A percentile compares a stretch with the other conserved stretches of the same genome.
Conservation (phyloP, 1,140 invertebrate genomes). For the Lithobius niger region DNA sequence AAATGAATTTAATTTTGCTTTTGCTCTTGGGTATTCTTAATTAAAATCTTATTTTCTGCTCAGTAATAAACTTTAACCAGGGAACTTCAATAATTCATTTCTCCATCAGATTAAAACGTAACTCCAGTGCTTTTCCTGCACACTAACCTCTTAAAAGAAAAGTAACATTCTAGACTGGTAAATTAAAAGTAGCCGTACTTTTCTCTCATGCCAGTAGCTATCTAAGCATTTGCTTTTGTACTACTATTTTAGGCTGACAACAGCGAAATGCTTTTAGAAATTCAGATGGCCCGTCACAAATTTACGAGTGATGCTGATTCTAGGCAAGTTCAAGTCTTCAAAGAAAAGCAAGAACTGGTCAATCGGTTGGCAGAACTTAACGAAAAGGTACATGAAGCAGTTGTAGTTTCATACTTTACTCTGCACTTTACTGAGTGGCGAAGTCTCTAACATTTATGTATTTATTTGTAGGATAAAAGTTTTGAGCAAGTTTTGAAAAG, state of each 20-base stretch:
- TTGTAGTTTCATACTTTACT: background rate
- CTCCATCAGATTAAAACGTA: background rate
- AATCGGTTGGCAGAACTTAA: background rate
- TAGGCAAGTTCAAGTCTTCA: background rate
- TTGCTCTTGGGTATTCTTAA: too few relatives aligned
- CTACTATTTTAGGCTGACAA: background rate
- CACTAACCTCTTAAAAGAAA: background rate
- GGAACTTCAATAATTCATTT: background rate
- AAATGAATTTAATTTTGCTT: too few relatives aligned
- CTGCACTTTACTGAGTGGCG: background rate
- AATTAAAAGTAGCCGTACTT: background rate
- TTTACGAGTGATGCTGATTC: background rate
- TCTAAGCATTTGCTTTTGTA: background rate
- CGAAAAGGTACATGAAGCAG: background rate
- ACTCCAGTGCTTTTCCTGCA: background rate
- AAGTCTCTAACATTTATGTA: constrained; percentile 20
- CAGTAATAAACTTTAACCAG: background rate
- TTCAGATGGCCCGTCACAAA: background rate
- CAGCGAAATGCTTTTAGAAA: background rate
- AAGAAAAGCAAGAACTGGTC: constrained; percentile 2
- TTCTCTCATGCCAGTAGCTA: background rate
- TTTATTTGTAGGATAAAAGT: constrained; percentile 28
- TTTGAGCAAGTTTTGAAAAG: constrained; percentile 21
- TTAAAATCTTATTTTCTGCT: too few relatives aligned
- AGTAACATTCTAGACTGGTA: background rate